Evolutionary conservation across 2,797 vertebrate genomes (phyloP), one percentile per base, ranked within the genome.

Genomic region (Phrynocephalus vlangalii): DNA sequence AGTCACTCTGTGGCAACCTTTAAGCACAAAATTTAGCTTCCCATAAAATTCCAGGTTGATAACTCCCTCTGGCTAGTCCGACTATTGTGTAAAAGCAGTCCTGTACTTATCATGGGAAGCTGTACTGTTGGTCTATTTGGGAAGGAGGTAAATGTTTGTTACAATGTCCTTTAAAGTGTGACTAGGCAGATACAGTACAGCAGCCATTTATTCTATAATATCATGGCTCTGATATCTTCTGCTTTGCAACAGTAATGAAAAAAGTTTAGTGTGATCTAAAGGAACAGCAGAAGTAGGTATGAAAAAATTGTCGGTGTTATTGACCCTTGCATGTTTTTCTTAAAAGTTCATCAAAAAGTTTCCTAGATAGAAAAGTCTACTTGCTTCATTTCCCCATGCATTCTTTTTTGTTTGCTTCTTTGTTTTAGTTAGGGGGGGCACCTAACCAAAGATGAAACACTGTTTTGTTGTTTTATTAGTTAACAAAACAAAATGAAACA

Each of bases 11-110:
- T 60, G 26, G 38, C 79, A 90, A 90, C 82, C 86, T 87, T 82
- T 38, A 81, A 77, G 77, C 60, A 85, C 66, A 50, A 85, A 87
- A 90, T 78, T 87, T 87, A 72, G 82, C 78, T 84, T 85, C 66
- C 86, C 73, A 66, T 87, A 87, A 87, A 82, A 81, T 85, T 90
- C 60, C 52, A n/a, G 79, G 78, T 81, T 84, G 84, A 87, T 87
- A 84, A 60, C 52, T 90, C 50, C 86, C 82, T 38, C 18, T 16
- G 24, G 63, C 82, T 33, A 9, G 30, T 44, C 30, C 70, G 82
- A 81, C 63, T 52, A 10, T 66, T 77, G 50, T 78, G 71, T 80
- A 84, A 90, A 77, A 87, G 56, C 26, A 66, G 52, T 38, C 60
- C 76, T 38, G 60, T 13, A 60, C 50, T 86, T 76, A 63, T 71